phyloP scores from a whole-genome alignment of 1,140 invertebrate genomes.

The Dinoponera quadriceps region DNA sequence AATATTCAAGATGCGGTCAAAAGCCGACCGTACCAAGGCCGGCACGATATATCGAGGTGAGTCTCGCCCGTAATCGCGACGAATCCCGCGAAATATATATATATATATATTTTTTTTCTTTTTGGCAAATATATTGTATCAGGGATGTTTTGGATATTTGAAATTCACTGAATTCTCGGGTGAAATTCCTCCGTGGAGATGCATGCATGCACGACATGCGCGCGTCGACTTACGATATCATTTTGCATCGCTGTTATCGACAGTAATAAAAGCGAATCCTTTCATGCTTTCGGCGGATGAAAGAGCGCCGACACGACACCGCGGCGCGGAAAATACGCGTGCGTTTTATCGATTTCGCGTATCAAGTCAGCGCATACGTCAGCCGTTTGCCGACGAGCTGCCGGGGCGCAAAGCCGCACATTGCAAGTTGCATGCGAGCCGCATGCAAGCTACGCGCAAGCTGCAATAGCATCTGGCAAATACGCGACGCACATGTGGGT shows the following conservation, averaged over 20 bases:
- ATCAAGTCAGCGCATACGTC: constrained; percentile 10
- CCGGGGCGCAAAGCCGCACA: neutral
- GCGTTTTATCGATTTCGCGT: constrained; percentile 34
- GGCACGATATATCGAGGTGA: constrained; percentile 79
- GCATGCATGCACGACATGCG: neutral
- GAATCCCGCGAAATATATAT: neutral
- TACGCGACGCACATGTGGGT: constrained; percentile 35
- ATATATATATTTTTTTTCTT: no score
- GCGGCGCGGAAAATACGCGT: neutral
- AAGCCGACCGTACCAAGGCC: constrained; percentile 82
- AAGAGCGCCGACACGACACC: neutral
- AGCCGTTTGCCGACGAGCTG: neutral
- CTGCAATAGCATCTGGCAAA: constrained; percentile 43
- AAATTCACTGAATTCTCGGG: no score
- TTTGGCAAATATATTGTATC: no score
- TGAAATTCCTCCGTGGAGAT: neutral
- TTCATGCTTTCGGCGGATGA: neutral
- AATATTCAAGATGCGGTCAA: constrained; percentile 90
- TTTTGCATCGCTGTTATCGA: neutral
- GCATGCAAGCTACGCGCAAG: neutral
- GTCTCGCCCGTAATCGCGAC: neutral
- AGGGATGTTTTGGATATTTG: no score
- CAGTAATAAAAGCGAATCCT: neutral
- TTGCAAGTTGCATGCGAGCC: no score
- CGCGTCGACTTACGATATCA: neutral